Evolutionary conservation across 2,797 vertebrate species (phyloP).

Genomic region (Trichosurus vulpecula): DNA sequence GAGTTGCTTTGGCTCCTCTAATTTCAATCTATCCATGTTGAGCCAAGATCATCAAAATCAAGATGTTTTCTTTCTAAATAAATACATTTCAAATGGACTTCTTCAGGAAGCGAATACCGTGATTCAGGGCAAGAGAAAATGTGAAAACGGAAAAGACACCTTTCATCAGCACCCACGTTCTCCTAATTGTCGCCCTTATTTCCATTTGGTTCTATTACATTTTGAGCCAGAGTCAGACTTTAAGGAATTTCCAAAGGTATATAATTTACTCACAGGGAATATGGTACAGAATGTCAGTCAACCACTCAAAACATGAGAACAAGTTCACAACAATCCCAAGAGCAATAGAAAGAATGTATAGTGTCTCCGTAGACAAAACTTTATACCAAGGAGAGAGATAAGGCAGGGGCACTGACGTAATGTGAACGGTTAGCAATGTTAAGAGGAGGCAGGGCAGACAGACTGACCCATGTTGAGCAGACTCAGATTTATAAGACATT

Average conservation of each 20-base stretch:
- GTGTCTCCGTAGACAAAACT: not conserved
- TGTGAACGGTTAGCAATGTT: not conserved
- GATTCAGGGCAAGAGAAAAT: not conserved
- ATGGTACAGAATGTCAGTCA: not conserved
- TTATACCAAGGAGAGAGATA: not conserved
- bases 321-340: not conserved
- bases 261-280: not conserved
- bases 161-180: not conserved
- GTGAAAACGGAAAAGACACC: not conserved
- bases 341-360: not conserved
- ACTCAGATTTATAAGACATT: not conserved
- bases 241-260: not conserved
- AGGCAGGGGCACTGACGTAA: not conserved
- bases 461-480: not conserved
- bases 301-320: not conserved
- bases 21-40: constrained; percentile 6
- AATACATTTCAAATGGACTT: not conserved
- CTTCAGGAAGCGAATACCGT: not conserved
- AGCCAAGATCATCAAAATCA: not conserved
- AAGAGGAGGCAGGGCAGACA: not conserved
- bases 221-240: not conserved
- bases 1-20: not conserved
- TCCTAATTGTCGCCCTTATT: not conserved
- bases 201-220: not conserved
- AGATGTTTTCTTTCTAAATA: not conserved